Conservation (phyloP, 1,140 invertebrate species). For the Caenorhabditis inopinata region DNA sequence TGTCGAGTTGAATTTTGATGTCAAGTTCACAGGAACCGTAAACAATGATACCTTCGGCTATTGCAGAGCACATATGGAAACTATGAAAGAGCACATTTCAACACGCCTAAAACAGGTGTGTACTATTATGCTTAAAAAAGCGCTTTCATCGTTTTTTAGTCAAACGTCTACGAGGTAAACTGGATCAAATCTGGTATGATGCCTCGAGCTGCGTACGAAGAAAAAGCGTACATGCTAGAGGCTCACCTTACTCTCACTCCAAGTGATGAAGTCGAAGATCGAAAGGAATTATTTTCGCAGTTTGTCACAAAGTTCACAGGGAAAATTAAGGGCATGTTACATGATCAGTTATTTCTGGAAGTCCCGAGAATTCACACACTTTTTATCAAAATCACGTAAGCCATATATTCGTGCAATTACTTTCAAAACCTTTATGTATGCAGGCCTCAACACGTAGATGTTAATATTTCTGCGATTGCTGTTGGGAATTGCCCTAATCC, state of each 20-base stretch:
- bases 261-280: not conserved
- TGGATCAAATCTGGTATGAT: not conserved
- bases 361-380: not conserved
- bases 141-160: not conserved
- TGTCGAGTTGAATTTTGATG: not conserved
- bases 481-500: constrained; percentile 47
- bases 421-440: not conserved
- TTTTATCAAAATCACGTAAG: constrained; percentile 35
- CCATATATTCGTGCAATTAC: not conserved
- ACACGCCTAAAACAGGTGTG: not conserved
- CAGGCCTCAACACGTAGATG: constrained; percentile 40
- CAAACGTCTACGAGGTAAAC: not conserved
- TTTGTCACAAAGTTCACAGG: not conserved
- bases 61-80: not conserved
- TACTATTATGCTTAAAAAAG: not conserved
- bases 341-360: constrained; percentile 35
- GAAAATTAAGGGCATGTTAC: not conserved
- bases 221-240: not conserved
- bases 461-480: constrained; percentile 30
- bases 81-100: not conserved
- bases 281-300: not conserved
- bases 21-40: not conserved
- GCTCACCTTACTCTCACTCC: not conserved
- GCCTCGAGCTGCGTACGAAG: constrained; percentile 31
- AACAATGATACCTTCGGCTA: not conserved